phyloP scores from a whole-genome alignment of 2,113 vertebrate species.

The Nematolebias whitei region DNA sequence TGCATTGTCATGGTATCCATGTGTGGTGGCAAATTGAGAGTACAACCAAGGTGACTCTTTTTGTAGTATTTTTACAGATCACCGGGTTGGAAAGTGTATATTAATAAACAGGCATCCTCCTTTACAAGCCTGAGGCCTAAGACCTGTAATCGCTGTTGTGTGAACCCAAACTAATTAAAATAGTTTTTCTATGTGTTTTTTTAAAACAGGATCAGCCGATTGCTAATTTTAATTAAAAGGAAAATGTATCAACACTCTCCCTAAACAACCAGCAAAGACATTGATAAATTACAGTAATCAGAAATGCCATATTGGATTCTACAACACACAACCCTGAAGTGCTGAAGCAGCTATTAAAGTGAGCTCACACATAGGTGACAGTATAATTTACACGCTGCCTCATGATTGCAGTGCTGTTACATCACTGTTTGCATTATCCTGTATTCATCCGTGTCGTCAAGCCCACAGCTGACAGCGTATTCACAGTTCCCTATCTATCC shows the following conservation, averaged over 20 bases:
- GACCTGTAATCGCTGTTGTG: neutral
- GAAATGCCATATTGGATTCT: conserved; percentile 29
- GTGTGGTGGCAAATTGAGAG: neutral
- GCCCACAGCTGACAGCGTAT: conserved; percentile 25
- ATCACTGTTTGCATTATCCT: conserved; percentile 29
- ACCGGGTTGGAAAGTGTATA: conserved; percentile 15
- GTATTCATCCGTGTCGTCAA: conserved; percentile 39
- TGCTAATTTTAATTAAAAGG: conserved; percentile 1
- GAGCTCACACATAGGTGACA: conserved; percentile 53
- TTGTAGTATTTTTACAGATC: conserved; percentile 37
- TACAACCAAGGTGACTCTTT: conserved; percentile 18
- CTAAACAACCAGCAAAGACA: conserved; percentile 34
- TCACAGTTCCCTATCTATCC: conserved; percentile 9
- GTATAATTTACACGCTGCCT: conserved; percentile 51
- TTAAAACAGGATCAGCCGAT: conserved; percentile 5
- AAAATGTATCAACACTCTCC: conserved; percentile 16
- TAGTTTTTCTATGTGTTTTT: neutral
- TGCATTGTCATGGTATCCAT: conserved; percentile 33
- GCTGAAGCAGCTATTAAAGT: conserved; percentile 34
- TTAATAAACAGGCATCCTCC: neutral
- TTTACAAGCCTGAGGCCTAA: conserved; percentile 12
- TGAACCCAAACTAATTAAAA: neutral
- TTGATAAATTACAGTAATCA: conserved; percentile 53
- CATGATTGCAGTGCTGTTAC: conserved; percentile 42
- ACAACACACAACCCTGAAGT: conserved; percentile 30